These are phyloP conservation scores for Cosmopolites sordidus DNA, from an alignment of 2,888 invertebrate genomes.

Conservation along the genomic window DNA sequence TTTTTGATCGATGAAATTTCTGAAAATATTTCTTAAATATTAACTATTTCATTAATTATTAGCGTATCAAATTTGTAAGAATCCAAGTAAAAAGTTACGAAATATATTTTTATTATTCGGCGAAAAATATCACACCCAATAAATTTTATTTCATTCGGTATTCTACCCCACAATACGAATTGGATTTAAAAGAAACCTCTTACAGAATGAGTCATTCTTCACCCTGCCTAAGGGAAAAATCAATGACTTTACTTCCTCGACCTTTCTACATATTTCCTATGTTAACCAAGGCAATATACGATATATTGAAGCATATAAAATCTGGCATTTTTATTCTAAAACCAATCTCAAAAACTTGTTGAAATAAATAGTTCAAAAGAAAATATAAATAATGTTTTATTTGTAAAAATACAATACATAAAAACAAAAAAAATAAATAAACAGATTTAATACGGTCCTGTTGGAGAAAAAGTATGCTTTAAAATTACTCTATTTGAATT, in stretches of 20 bases:
- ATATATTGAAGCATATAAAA: too few species aligned
- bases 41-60: too few species aligned
- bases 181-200: slow-evolving; percentile 5
- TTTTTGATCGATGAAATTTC: too few species aligned
- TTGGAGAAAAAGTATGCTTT: background rate
- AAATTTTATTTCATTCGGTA: too few species aligned
- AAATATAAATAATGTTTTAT: background rate
- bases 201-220: slow-evolving; percentile 17
- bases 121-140: too few species aligned
- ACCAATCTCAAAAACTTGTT: too few species aligned
- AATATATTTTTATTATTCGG: too few species aligned
- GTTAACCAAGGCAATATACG: background rate
- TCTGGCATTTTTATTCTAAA: background rate
- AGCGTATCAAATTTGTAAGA: too few species aligned
- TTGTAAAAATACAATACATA: background rate
- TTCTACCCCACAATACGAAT: too few species aligned
- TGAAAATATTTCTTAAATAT: too few species aligned
- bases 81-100: too few species aligned
- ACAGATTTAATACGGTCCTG: slow-evolving; percentile 16
- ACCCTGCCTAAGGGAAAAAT: slow-evolving; percentile 10
- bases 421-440: background rate
- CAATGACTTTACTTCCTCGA: slow-evolving; percentile 14
- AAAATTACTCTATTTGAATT: background rate
- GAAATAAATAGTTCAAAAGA: too few species aligned
- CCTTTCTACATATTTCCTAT: slow-evolving; percentile 9